These are phyloP conservation scores for Portevinia maculata DNA, from an alignment of 2,888 invertebrate genomes.

Conservation along the genomic window DNA sequence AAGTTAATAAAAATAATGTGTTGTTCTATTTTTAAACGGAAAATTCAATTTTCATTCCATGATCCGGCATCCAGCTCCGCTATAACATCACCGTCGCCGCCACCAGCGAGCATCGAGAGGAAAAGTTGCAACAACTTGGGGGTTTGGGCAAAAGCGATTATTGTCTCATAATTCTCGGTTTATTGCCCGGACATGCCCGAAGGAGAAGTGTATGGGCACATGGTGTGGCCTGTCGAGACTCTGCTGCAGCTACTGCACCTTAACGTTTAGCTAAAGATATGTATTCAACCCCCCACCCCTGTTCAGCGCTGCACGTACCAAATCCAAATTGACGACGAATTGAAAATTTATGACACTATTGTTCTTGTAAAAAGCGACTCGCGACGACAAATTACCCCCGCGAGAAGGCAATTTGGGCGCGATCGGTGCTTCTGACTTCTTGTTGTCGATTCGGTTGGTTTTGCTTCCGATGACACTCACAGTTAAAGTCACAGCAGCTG, in stretches of 20 bases:
- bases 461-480: constrained; percentile 39
- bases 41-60: constrained; percentile 64
- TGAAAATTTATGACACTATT: constrained; percentile 68
- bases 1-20: constrained; percentile 62
- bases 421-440: constrained; percentile 29
- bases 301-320: constrained; percentile 10
- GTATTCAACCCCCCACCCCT: too few species aligned
- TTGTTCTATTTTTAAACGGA: constrained; percentile 67
- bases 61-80: not conserved
- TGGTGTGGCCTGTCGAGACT: constrained; percentile 48
- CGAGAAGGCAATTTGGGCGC: constrained; percentile 28
- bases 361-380: constrained; percentile 56
- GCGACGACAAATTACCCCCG: constrained; percentile 66
- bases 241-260: constrained; percentile 15
- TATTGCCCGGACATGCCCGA: constrained; percentile 73
- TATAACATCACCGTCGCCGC: not conserved
- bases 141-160: constrained; percentile 61
- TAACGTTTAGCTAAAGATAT: constrained; percentile 6
- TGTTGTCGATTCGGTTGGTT: not conserved
- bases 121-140: constrained; percentile 29
- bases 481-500: constrained; percentile 64
- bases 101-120: constrained; percentile 15
- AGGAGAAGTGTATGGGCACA: constrained; percentile 62
- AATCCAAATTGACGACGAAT: constrained; percentile 63
- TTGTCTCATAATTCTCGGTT: constrained; percentile 73